phyloP scores from a whole-genome alignment of 2,797 vertebrate genomes.

The Pygocentrus nattereri region DNA sequence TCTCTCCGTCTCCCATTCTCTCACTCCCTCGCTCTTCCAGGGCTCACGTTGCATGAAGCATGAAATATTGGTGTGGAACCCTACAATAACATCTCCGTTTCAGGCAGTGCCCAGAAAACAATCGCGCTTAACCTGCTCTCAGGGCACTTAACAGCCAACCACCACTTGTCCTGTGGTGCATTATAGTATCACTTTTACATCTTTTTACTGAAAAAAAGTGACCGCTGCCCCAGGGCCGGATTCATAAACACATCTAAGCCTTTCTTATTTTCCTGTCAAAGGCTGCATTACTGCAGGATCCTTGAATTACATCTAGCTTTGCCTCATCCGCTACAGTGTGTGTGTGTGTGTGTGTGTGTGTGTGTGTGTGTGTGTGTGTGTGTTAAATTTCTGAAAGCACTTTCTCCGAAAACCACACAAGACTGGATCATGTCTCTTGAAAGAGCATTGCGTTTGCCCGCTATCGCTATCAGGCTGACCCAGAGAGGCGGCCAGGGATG shows the following conservation, averaged over 20 bases:
- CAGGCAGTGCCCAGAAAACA: conserved; percentile 27
- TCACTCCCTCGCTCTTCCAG: conserved; percentile 32
- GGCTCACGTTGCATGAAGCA: conserved; percentile 17
- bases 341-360: conserved; percentile 47
- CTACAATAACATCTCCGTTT: conserved; percentile 26
- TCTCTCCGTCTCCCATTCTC: conserved; percentile 37
- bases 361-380: conserved; percentile 42
- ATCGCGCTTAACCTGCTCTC: conserved; percentile 30
- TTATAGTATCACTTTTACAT: conserved; percentile 64
- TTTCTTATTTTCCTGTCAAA: conserved; percentile 48
- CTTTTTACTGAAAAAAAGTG: conserved; percentile 25
- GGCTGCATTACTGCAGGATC: conserved; percentile 36
- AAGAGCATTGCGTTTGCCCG: background rate
- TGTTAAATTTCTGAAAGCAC: conserved; percentile 43
- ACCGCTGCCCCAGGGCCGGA: background rate
- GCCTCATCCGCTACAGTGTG: conserved; percentile 18
- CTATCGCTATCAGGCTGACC: conserved; percentile 32
- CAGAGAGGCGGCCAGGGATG: conserved; percentile 31
- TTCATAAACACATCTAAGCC: conserved; percentile 35
- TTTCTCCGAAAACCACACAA: conserved; percentile 44
- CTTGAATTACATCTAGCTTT: conserved; percentile 47
- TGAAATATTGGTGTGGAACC: conserved; percentile 26
- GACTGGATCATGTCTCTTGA: conserved; percentile 49
- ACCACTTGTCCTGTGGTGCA: conserved; percentile 58
- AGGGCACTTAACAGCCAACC: conserved; percentile 57